Conservation (phyloP, 1,140 invertebrate genomes). For the Drosophila orena region DNA sequence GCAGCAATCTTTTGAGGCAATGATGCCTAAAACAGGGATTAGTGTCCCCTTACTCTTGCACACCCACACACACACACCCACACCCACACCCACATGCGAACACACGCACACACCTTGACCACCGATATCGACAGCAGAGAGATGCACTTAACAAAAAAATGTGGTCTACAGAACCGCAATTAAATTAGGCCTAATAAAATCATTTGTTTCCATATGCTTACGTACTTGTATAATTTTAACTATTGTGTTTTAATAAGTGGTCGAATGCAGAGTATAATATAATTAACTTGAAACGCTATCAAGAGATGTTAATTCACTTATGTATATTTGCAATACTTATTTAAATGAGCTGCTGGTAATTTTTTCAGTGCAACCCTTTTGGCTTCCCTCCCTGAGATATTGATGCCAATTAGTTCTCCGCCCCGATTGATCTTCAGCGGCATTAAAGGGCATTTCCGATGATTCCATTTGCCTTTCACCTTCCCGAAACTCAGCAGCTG, state of each 20-base stretch:
- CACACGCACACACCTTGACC: constrained; percentile 45
- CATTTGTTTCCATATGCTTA: too few relatives aligned
- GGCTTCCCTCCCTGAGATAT: constrained; percentile 11
- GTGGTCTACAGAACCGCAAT: too few relatives aligned
- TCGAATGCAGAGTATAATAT: too few relatives aligned
- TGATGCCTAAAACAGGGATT: constrained; percentile 71
- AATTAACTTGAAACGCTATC: too few relatives aligned
- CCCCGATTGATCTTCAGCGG: constrained; percentile 33
- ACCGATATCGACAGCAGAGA: constrained; percentile 7
- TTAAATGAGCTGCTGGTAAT: background rate
- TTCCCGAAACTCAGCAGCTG: constrained; percentile 15
- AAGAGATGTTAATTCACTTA: background rate
- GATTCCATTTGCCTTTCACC: constrained; percentile 44
- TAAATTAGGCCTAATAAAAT: too few relatives aligned
- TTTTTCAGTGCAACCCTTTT: constrained; percentile 20
- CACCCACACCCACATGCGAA: background rate
- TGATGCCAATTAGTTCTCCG: constrained; percentile 35
- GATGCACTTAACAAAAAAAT: constrained; percentile 8
- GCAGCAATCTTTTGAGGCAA: constrained; percentile 80
- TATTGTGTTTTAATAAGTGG: too few relatives aligned
- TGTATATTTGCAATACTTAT: background rate
- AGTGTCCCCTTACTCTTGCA: constrained; percentile 7
- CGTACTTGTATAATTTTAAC: too few relatives aligned
- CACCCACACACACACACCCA: constrained; percentile 3
- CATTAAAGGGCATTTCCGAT: constrained; percentile 39